Evolutionary conservation across 2,113 vertebrate genomes (phyloP), one percentile per base, ranked within the genome.

Genomic region (Rostratula benghalensis): DNA sequence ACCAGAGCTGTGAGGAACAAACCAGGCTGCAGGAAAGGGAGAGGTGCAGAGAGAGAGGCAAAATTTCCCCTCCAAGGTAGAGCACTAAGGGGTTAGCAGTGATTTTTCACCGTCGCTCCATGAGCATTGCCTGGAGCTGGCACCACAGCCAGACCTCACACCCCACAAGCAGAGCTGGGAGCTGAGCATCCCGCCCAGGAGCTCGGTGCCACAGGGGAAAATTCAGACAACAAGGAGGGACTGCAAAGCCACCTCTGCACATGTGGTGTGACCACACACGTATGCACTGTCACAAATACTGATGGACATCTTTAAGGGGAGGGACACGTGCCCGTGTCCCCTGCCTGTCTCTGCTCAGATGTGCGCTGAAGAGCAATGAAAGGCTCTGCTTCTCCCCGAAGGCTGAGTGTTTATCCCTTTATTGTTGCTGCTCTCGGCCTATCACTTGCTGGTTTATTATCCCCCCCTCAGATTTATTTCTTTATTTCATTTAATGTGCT

Each of bases 191-290:
- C 19, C 37, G 13, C 53, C 39, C 27, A 9, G 54, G 43, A 59
- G 45, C 67, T 77, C 39, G 2, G 1, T 0, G 5, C 14, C 33
- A 6, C 41, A 0, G 4, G 13, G 39, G 19, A 15, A 7, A 2
- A 11, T 1, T 4, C 2, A 13, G 51, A 14, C 6, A 4, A 16
- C 0, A 23, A 37, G 51, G 53, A 19, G 23, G 61, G 27, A 13
- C 7, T 37, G 41, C 84, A 61, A 57, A 79, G 57, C 37, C 71
- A 22, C 76, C n/a, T 4, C 61, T 22, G 46, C 19, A 3, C 13
- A n/a, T 5, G 0, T 30, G 0, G 6, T n/a, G 48, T 6, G 12
- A 20, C 37, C 37, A 0, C n/a, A 1, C 20, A 7, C 4, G 3
- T 7, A 4, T 1, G 14, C 9, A 0, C 24, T 11, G 28, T 59